Base-by-base conservation (phyloP, 2,888 invertebrate species). In the Diloba caeruleocephala region DNA sequence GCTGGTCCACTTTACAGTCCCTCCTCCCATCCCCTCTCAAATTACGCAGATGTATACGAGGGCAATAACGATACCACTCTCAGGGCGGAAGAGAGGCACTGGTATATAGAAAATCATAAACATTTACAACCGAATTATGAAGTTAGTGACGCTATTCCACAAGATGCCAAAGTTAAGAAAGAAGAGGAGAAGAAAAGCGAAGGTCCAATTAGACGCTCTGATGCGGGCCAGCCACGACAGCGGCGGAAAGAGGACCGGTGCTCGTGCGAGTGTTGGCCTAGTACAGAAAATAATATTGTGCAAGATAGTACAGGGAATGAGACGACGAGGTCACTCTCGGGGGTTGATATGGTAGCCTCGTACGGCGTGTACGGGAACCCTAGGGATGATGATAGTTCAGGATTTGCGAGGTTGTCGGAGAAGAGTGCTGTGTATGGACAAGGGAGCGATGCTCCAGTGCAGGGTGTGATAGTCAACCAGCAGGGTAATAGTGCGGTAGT, bases 261-360 rank as follows among this genome's bases (percentile, higher is more conserved):
- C 64, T 94, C 94, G 2, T 94, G 94, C 60, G 94, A 94, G 74
- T 94, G 94, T 73, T 94, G 94, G 94, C 94, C 94, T 58, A 93
- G 83, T 62, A 87, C 89, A 50, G 93, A 93, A 63, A 90, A 88
- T 81, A 90, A 86, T 65, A 74, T 82, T 17, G 84, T 85, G 26
- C 90, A 88, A 71, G 90, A 90, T 21, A 83, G 79, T 66, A 77
- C 79, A 46, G 89, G 82, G 12, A 89, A 87, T 51, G 89, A 89
- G 60, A 87, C 92, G 9, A 88, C 92, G 15, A 84, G 93, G 50
- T 93, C 93, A 1, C 78, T 92, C 19, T 93, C 94, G 8, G 93
- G 93, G 6, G 92, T 93, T 3, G 94, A 92, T 57, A 94, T 94
- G 91, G 93, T 94, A 36, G 94, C 93, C 1, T 94, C 94, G 9